These are phyloP conservation scores for Sphaeramia orbicularis DNA, from an alignment of 2,797 vertebrate genomes.

Conservation along the genomic window DNA sequence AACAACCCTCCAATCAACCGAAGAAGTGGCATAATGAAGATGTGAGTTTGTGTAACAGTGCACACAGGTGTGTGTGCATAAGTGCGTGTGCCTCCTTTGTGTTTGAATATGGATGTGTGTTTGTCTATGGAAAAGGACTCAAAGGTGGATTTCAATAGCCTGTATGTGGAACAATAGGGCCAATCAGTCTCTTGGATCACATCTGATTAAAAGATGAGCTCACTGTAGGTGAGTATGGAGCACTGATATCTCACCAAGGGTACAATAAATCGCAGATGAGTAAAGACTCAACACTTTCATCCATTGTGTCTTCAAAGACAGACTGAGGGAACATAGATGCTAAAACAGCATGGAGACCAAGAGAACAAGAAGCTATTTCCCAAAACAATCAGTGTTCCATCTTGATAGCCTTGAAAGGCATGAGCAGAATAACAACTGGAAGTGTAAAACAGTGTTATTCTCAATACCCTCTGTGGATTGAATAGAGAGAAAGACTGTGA, in stretches of 20 bases:
- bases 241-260: slow-evolving; percentile 45
- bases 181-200: slow-evolving; percentile 70
- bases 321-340: slow-evolving; percentile 46
- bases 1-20: slow-evolving; percentile 64
- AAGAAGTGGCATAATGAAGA: slow-evolving; percentile 65
- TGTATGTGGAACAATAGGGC: slow-evolving; percentile 66
- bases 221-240: slow-evolving; percentile 43
- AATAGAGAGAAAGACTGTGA: slow-evolving; percentile 55
- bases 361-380: slow-evolving; percentile 60
- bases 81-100: slow-evolving; percentile 4
- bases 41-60: slow-evolving; percentile 24
- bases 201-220: slow-evolving; percentile 72
- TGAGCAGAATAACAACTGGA: slow-evolving; percentile 60
- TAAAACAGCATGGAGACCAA: slow-evolving; percentile 38
- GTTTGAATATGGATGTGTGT: slow-evolving; percentile 16
- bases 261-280: slow-evolving; percentile 38
- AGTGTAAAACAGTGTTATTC: slow-evolving; percentile 56
- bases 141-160: slow-evolving; percentile 57
- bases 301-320: slow-evolving; percentile 50
- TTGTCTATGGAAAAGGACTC: slow-evolving; percentile 34
- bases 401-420: slow-evolving; percentile 47
- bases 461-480: slow-evolving; percentile 59
- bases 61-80: slow-evolving; percentile 28
- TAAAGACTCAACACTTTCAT: slow-evolving; percentile 38
- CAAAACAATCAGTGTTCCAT: slow-evolving; percentile 61